A percentile compares a stretch with the other conserved stretches of the same genome.
Conservation (phyloP, 2,113 vertebrate genomes). For the rabbit (Oryctolagus cuniculus) region DNA sequence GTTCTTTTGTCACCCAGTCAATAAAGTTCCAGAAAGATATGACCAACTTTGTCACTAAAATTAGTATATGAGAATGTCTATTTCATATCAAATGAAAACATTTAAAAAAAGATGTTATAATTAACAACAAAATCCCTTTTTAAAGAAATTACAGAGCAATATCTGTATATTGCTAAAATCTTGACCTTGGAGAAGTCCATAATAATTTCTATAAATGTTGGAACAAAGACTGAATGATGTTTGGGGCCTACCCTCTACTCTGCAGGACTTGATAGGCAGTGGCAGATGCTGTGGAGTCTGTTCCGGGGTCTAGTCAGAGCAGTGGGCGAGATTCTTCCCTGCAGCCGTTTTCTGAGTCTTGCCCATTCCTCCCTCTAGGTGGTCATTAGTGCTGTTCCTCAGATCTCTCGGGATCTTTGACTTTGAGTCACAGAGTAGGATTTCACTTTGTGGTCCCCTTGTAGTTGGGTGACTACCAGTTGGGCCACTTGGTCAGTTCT, state of each 20-base stretch:
- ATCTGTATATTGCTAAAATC: not conserved
- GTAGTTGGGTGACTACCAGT: not conserved
- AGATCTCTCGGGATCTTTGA: not conserved
- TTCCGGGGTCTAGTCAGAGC: not conserved
- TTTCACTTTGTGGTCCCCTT: not conserved
- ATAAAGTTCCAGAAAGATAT: conserved; percentile 9
- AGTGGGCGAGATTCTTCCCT: not conserved
- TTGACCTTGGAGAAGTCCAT: not conserved
- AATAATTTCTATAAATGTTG: not conserved
- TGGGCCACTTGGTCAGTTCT: not conserved
- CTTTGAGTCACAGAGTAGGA: not conserved
- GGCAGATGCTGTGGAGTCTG: not conserved
- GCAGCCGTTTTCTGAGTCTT: not conserved
- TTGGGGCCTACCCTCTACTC: not conserved
- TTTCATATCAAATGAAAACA: not conserved
- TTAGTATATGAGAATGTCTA: not conserved
- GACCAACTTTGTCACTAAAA: not conserved
- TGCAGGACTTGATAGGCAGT: not conserved
- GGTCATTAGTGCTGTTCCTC: not conserved
- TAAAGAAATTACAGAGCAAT: not conserved
- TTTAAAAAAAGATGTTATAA: not conserved
- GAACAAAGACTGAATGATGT: not conserved
- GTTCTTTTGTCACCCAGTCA: not conserved
- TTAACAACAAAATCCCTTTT: not conserved
- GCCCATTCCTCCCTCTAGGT: too few relatives aligned